Percentiles rank a stretch among this genome's conserved stretches.
These are phyloP conservation scores for Anastatus disparis DNA, from an alignment of 1,140 invertebrate genomes.

Conservation along the genomic window DNA sequence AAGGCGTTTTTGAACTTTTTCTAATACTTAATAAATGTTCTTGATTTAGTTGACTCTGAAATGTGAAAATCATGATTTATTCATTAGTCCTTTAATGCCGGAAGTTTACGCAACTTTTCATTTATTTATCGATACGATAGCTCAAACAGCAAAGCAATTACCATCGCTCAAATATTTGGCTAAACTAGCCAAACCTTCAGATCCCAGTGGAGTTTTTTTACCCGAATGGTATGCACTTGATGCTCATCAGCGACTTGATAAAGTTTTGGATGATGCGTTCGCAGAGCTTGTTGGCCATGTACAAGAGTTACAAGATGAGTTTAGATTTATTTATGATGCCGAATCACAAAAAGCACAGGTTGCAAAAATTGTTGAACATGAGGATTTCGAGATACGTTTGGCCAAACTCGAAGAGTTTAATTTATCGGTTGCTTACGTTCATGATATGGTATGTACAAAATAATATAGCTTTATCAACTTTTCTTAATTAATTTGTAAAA, in stretches of 20 bases:
- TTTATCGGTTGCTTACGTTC: neutral
- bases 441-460: constrained; percentile 1
- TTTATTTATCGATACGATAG: constrained; percentile 59
- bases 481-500: no score
- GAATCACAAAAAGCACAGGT: constrained; percentile 46
- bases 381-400: constrained; percentile 9
- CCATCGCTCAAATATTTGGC: constrained; percentile 63
- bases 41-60: constrained; percentile 57
- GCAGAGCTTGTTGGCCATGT: constrained; percentile 59
- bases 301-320: constrained; percentile 52
- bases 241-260: constrained; percentile 51
- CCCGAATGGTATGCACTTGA: constrained; percentile 52
- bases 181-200: constrained; percentile 42
- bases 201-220: constrained; percentile 39
- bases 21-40: no score
- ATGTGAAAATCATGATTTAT: constrained; percentile 58
- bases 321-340: constrained; percentile 57
- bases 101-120: constrained; percentile 59
- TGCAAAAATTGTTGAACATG: neutral
- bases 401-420: constrained; percentile 8
- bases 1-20: no score
- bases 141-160: constrained; percentile 58
- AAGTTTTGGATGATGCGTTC: constrained; percentile 56
- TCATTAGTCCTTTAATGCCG: constrained; percentile 57
- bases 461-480: no score